phyloP scores from a whole-genome alignment of 2,888 invertebrate species.

The Caenorhabditis sulstoni region DNA sequence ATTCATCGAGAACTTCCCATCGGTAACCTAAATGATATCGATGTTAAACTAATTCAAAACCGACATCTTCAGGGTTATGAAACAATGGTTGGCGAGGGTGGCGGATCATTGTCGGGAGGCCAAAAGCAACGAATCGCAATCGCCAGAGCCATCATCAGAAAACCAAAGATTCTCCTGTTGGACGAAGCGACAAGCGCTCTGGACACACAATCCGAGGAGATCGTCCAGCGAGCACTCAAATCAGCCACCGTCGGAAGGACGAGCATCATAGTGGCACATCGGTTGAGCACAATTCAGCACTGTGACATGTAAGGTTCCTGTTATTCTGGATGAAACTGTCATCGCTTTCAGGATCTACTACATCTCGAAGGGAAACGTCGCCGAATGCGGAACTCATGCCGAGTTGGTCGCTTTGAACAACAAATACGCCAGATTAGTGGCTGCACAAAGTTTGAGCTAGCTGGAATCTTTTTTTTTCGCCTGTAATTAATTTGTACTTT shows the following conservation, averaged over 20 bases:
- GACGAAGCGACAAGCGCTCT: constrained; percentile 63
- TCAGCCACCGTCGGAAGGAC: constrained; percentile 64
- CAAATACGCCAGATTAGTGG: constrained; percentile 67
- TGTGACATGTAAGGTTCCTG: constrained; percentile 57
- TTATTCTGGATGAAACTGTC: not conserved
- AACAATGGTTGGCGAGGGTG: constrained; percentile 53
- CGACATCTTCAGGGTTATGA: no score
- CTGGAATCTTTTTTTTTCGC: no score
- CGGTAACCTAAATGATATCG: no score
- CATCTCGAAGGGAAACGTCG: constrained; percentile 65
- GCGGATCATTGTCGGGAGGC: constrained; percentile 50
- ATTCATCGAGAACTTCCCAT: constrained; percentile 68
- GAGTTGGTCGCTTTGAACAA: constrained; percentile 63
- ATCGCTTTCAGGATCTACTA: constrained; percentile 62
- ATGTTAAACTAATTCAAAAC: no score
- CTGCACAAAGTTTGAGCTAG: constrained; percentile 53
- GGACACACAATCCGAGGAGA: constrained; percentile 54
- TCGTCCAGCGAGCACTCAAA: constrained; percentile 67
- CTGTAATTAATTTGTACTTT: no score
- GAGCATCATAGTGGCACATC: constrained; percentile 71
- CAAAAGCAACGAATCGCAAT: constrained; percentile 63
- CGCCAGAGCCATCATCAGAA: constrained; percentile 54
- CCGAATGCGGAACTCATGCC: constrained; percentile 67
- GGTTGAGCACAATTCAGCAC: constrained; percentile 68
- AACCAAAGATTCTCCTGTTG: constrained; percentile 51